Percentiles rank a stretch among this genome's conserved stretches.
Evolutionary conservation across 2,113 vertebrate genomes (phyloP).

Genomic region (Brachyhypopomus gauderio): DNA sequence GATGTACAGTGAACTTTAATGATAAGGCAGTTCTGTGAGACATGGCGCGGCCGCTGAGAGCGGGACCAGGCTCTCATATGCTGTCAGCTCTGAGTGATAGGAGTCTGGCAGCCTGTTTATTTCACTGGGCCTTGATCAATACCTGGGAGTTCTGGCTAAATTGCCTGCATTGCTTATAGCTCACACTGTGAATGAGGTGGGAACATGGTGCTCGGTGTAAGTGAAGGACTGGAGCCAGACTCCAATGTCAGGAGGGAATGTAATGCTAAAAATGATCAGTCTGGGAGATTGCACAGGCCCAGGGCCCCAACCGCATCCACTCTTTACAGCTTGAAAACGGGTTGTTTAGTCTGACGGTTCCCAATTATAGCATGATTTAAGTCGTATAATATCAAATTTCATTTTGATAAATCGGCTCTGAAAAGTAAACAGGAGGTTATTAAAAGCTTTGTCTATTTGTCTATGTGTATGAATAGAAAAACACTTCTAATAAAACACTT

Average conservation of each 20-base stretch:
- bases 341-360: background rate
- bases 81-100: constrained; percentile 57
- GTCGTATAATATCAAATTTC: background rate
- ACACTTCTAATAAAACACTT: too few species aligned
- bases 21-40: constrained; percentile 29
- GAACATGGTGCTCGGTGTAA: constrained; percentile 29
- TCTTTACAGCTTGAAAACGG: background rate
- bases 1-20: constrained; percentile 44
- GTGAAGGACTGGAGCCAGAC: constrained; percentile 23
- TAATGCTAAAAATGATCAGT: constrained; percentile 30
- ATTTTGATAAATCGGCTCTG: background rate
- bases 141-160: constrained; percentile 55
- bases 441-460: background rate
- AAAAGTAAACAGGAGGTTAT: background rate
- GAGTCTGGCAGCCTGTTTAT: constrained; percentile 59
- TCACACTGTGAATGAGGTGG: constrained; percentile 49
- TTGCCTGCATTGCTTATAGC: constrained; percentile 57
- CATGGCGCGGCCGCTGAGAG: constrained; percentile 31
- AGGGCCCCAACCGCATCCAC: background rate
- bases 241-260: constrained; percentile 13
- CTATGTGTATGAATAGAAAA: too few species aligned
- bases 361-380: background rate
- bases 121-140: constrained; percentile 57
- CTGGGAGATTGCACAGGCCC: constrained; percentile 3
- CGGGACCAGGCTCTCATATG: constrained; percentile 42